phyloP scores from a whole-genome alignment of 2,113 vertebrate genomes.

The Sinosuthora webbiana region DNA sequence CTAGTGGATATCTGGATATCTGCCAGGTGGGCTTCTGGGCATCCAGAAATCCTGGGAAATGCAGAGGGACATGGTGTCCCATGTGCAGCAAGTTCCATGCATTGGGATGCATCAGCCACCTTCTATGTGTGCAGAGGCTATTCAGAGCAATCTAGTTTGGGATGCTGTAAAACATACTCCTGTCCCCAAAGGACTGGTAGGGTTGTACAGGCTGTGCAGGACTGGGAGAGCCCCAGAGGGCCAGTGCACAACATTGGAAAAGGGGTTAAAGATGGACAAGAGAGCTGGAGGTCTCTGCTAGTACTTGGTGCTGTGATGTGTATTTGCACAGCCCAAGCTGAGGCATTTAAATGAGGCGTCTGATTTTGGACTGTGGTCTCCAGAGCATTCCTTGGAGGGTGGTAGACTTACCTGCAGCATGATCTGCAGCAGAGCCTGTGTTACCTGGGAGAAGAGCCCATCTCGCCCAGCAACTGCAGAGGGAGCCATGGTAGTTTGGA shows the following conservation, averaged over 20 bases:
- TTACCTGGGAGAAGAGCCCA: neutral
- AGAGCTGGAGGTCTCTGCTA: neutral
- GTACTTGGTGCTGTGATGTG: neutral
- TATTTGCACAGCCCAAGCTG: neutral
- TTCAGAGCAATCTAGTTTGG: neutral
- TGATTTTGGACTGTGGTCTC: neutral
- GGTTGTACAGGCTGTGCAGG: neutral
- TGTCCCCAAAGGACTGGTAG: neutral
- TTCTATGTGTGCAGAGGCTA: neutral
- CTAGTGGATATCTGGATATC: neutral
- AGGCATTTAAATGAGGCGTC: neutral
- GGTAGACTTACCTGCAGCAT: rapidly evolving
- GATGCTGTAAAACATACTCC: neutral
- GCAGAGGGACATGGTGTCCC: neutral
- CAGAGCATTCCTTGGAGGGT: neutral
- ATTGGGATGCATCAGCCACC: neutral
- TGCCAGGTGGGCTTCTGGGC: neutral
- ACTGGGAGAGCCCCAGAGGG: neutral
- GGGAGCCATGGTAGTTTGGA: neutral
- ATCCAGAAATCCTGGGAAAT: neutral
- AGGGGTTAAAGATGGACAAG: neutral
- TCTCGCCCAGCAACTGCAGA: constrained; percentile 2
- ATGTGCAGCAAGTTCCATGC: rapidly evolving
- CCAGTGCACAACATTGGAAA: neutral
- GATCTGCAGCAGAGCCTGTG: neutral